phyloP scores from a whole-genome alignment of 2,113 vertebrate genomes.

The Ramphastos sulfuratus region DNA sequence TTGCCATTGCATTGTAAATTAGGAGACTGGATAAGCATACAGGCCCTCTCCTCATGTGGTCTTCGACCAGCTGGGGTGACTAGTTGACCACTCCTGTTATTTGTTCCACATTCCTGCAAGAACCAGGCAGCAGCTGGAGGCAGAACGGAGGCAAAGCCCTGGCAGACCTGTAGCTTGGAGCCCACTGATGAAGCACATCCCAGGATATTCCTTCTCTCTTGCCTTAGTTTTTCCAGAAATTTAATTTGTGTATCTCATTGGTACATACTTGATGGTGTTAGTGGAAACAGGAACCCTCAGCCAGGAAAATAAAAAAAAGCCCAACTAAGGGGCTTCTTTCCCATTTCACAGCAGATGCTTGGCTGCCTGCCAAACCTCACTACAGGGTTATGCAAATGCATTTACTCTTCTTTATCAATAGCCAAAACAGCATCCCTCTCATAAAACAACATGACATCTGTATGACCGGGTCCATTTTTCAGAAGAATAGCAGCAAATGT shows the following conservation, averaged over 20 bases:
- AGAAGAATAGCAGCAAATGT: not conserved
- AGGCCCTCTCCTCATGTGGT: not conserved
- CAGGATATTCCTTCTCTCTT: not conserved
- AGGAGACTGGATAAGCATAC: accelerated
- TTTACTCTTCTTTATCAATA: conserved; percentile 30
- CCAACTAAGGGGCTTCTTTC: not conserved
- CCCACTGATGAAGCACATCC: accelerated
- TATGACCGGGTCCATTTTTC: not conserved
- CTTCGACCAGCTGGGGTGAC: too few relatives aligned
- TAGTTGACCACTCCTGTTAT: not conserved
- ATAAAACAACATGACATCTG: not conserved
- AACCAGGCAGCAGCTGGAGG: not conserved
- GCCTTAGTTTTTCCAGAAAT: not conserved
- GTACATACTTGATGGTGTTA: not conserved
- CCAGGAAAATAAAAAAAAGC: not conserved
- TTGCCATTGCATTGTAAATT: not conserved
- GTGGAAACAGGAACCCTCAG: not conserved
- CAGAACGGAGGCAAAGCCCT: not conserved
- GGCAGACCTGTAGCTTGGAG: not conserved
- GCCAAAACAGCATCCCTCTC: not conserved
- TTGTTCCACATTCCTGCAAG: not conserved
- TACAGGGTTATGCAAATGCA: conserved; percentile 15
- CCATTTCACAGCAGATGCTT: not conserved
- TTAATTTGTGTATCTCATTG: not conserved
- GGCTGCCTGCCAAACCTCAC: conserved; percentile 17